Evolutionary conservation across 23 tunicate genomes (phyloP), one percentile per base, ranked within the genome.

Genomic region (Clavelina lepadiformis): DNA sequence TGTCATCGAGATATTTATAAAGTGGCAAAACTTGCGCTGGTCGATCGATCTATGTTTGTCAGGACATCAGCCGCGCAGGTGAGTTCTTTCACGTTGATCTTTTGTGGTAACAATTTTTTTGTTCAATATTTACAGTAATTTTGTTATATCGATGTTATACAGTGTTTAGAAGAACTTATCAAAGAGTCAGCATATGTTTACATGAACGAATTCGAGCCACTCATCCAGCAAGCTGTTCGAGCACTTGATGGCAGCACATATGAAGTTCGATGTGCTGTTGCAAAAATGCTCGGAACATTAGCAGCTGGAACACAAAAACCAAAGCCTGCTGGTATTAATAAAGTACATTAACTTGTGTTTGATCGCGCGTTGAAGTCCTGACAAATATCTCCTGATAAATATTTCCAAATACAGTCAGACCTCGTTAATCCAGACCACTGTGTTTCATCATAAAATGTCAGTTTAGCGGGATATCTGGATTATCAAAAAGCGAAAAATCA

Each of bases 1-100:
- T 73, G 88, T 38, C 98, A 93, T 62, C 69, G 88, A 38, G 93
- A 93, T 41, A 77, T 93, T 22, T 93, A 93, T 74, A 93, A 93
- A 56, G 58, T 67, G 22, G 83, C 92, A 28, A 85, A 81, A 81
- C 29, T 61, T 22, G 53, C 64, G 31, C 65, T 89, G 55, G 31
- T 65, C 3, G 97, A 89, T 75, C 63, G 97, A 3, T 81, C 89
- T 3, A 81, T 69, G 83, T 49, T 44, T 70, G 97, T 89, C 0
- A 41, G 97, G 56, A 75, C 78, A 2, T 69, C 89, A 28, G 97
- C 97, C 45, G 89, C 97, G 26, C 83, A 89, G 82, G 97, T 89
- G 37, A 53, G 22, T 53, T 13, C n/a, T 53, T 53, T 22, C 22
- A 53, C 25, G 11, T 41, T 11, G 49, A 8, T 8, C 49, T 15